Evolutionary conservation across 1,140 invertebrate genomes (phyloP).

Genomic region (Drosophila murphyi): DNA sequence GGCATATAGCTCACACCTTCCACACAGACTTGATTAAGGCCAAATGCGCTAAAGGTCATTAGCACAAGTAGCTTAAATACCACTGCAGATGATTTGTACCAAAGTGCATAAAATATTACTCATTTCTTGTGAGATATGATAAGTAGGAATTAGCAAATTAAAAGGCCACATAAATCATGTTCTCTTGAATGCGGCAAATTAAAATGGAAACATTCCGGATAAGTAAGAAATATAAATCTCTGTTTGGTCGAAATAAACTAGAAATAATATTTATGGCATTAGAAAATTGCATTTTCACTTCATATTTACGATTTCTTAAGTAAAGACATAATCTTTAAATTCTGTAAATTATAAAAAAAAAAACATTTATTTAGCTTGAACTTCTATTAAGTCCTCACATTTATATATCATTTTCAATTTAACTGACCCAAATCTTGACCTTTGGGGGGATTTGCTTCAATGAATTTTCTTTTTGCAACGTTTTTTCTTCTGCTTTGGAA

Average conservation of each 20-base stretch:
- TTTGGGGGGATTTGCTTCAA: constrained; percentile 21
- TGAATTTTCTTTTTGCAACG: constrained; percentile 14
- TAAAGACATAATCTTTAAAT: too few relatives aligned
- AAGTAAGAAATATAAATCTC: too few relatives aligned
- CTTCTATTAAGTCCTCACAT: constrained; percentile 2
- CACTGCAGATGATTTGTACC: constrained; percentile 4
- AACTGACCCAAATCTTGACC: constrained; percentile 25
- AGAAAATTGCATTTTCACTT: too few relatives aligned
- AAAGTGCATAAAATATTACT: constrained; percentile 21
- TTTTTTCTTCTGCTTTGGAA: not conserved
- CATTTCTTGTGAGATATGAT: constrained; percentile 18
- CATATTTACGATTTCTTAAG: too few relatives aligned
- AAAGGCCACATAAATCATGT: constrained; percentile 40
- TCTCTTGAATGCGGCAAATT: constrained; percentile 6
- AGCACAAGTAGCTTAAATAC: constrained; percentile 41
- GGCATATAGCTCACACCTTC: constrained; percentile 30
- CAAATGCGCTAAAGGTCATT: constrained; percentile 39
- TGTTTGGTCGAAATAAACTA: too few relatives aligned
- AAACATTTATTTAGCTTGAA: not conserved
- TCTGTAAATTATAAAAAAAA: not conserved
- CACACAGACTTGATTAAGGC: constrained; percentile 40
- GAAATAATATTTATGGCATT: too few relatives aligned
- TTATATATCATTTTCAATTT: constrained; percentile 28
- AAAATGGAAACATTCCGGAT: not conserved
- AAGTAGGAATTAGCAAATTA: constrained; percentile 32